Evolutionary conservation across 1,140 invertebrate species (phyloP), one percentile per base, ranked within the genome.

Genomic region (Asbolus verrucosus): DNA sequence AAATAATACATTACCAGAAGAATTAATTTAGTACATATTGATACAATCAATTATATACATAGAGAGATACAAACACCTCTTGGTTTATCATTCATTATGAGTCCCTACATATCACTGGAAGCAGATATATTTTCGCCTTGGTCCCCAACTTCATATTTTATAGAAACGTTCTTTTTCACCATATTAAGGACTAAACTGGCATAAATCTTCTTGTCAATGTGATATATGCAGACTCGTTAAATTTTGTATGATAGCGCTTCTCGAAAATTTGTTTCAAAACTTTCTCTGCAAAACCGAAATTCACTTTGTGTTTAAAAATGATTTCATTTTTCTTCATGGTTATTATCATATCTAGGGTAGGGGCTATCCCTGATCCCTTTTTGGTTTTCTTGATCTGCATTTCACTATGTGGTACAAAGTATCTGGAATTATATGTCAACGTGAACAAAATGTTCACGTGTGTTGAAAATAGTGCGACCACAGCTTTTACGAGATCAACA

Each of bases 11-110:
- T 27, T 27, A 8, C 24, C 24, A 24, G 65, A 60, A 66, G n/a
- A 21, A 38, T 65, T 59, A 70, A 68, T 36, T 33, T 61, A 63
- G 65, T 69, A 72, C n/a, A n/a, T n/a, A n/a, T n/a, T n/a, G n/a
- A n/a, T n/a, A n/a, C n/a, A n/a, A n/a, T n/a, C n/a, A n/a, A n/a
- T n/a, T n/a, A n/a, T n/a, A n/a, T n/a, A n/a, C n/a, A n/a, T n/a
- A n/a, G n/a, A n/a, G n/a, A n/a, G n/a, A n/a, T n/a, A n/a, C n/a
- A n/a, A n/a, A n/a, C n/a, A n/a, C n/a, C n/a, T n/a, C n/a, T n/a
- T n/a, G n/a, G n/a, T n/a, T n/a, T n/a, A n/a, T n/a, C n/a, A n/a
- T n/a, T n/a, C n/a, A n/a, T n/a, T n/a, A n/a, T n/a, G n/a, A n/a
- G n/a, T n/a, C n/a, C n/a, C n/a, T n/a, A n/a, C n/a, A n/a, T n/a